phyloP scores from a whole-genome alignment of 2,113 vertebrate species.

The Nycticryphes semicollaris region DNA sequence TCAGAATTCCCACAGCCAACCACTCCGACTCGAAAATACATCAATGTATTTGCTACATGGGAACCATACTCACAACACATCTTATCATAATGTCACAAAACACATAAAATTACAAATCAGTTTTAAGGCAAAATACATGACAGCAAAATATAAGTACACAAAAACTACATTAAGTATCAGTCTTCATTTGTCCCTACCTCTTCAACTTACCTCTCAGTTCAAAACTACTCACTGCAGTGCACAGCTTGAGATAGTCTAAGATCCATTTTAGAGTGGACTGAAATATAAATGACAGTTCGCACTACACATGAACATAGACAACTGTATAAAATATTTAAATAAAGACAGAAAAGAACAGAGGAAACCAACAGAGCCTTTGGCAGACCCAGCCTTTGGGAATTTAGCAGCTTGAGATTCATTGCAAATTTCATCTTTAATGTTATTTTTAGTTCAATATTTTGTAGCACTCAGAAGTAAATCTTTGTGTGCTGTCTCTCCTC shows the following conservation, averaged over 20 bases:
- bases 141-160: slow-evolving; percentile 87
- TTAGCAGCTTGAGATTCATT: slow-evolving; percentile 82
- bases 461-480: slow-evolving; percentile 81
- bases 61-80: slow-evolving; percentile 67
- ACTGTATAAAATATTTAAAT: slow-evolving; percentile 97
- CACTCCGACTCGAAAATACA: slow-evolving; percentile 64
- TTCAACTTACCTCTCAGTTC: slow-evolving; percentile 74
- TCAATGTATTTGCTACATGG: slow-evolving; percentile 80
- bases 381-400: slow-evolving; percentile 81
- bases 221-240: slow-evolving; percentile 56
- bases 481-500: slow-evolving; percentile 67
- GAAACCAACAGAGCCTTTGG: slow-evolving; percentile 78
- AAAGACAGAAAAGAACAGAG: slow-evolving; percentile 84
- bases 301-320: slow-evolving; percentile 86
- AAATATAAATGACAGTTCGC: slow-evolving; percentile 90
- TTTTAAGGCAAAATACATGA: slow-evolving; percentile 82
- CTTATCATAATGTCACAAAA: slow-evolving; percentile 80
- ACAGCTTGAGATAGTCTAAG: slow-evolving; percentile 81
- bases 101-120: slow-evolving; percentile 82
- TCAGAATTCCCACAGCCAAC: slow-evolving; percentile 52
- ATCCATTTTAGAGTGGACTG: slow-evolving; percentile 86
- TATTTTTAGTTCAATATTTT: slow-evolving; percentile 84
- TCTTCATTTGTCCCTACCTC: slow-evolving; percentile 81
- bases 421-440: slow-evolving; percentile 83
- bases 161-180: slow-evolving; percentile 94